Percentiles rank a stretch among this genome's conserved stretches.
These are phyloP conservation scores for Bombus superbus DNA, from an alignment of 1,140 invertebrate species.

Conservation along the genomic window DNA sequence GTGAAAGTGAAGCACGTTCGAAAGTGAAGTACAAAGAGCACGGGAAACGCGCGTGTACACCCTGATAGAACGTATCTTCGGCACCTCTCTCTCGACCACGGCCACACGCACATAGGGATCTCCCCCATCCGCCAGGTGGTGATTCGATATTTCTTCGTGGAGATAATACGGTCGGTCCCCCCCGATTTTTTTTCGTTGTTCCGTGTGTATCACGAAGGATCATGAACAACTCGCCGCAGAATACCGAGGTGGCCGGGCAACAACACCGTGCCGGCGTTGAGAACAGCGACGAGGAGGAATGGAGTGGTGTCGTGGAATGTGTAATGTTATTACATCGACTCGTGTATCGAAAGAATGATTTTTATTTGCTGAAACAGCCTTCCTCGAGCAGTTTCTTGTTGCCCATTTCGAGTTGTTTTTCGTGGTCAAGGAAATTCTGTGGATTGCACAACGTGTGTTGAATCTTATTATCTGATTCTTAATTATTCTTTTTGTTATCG, in stretches of 20 bases:
- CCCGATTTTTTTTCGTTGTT: neutral
- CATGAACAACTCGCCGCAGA: slow-evolving; percentile 77
- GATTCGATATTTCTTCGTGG: neutral
- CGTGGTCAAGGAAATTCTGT: slow-evolving; percentile 56
- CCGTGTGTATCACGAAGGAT: neutral
- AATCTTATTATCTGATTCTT: slow-evolving; percentile 50
- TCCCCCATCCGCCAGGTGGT: neutral
- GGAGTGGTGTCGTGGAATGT: slow-evolving; percentile 81
- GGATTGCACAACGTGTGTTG: slow-evolving; percentile 55
- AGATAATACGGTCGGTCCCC: neutral
- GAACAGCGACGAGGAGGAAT: slow-evolving; percentile 81
- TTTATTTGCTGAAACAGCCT: slow-evolving; percentile 58
- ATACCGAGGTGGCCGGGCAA: slow-evolving; percentile 67
- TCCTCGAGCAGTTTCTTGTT: slow-evolving; percentile 56
- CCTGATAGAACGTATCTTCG: neutral
- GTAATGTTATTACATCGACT: slow-evolving; percentile 72
- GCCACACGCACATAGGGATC: neutral
- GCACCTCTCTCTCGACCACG: neutral
- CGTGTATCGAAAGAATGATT: slow-evolving; percentile 57
- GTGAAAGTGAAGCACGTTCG: slow-evolving; percentile 3
- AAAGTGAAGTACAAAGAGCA: slow-evolving; percentile 1
- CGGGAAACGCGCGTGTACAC: neutral
- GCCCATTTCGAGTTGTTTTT: slow-evolving; percentile 57
- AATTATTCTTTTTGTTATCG: neutral
- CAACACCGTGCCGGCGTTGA: slow-evolving; percentile 69